These are phyloP conservation scores for Acleris cristana DNA, from an alignment of 2,888 invertebrate genomes.

Conservation along the genomic window DNA sequence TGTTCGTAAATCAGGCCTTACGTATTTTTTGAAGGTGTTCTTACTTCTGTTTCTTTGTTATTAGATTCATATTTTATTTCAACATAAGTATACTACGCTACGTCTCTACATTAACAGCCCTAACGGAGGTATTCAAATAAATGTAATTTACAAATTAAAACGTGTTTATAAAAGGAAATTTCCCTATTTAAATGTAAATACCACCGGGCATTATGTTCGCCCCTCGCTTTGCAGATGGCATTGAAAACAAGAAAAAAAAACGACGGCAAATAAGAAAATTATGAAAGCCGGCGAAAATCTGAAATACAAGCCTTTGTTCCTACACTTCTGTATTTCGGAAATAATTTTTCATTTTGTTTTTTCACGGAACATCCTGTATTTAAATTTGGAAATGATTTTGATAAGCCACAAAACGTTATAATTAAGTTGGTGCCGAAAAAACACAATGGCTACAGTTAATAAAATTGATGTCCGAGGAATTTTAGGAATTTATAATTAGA, in stretches of 20 bases:
- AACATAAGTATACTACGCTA: too few species aligned
- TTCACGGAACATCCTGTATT: neutral
- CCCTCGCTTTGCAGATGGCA: conserved; percentile 52
- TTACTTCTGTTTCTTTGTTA: too few species aligned
- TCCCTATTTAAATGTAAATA: conserved; percentile 57
- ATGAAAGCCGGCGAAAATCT: conserved; percentile 66
- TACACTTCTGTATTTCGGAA: conserved; percentile 38
- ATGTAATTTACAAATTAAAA: conserved; percentile 27
- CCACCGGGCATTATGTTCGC: conserved; percentile 48
- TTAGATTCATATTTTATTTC: too few species aligned
- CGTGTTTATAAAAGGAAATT: conserved; percentile 17
- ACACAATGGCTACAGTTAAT: too few species aligned
- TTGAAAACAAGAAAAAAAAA: conserved; percentile 61
- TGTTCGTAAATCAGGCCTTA: too few species aligned
- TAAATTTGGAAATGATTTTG: neutral
- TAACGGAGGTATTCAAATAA: conserved; percentile 16
- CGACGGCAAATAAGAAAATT: conserved; percentile 77
- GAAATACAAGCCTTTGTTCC: conserved; percentile 67
- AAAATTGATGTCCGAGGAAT: too few species aligned
- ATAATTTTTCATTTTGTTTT: neutral
- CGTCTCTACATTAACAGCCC: neutral
- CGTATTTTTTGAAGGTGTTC: too few species aligned
- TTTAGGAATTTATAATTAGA: too few species aligned
- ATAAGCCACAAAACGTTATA: neutral
- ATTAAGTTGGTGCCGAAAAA: too few species aligned